Conservation (phyloP, 2,888 invertebrate genomes). For the Hylaea fasciaria region DNA sequence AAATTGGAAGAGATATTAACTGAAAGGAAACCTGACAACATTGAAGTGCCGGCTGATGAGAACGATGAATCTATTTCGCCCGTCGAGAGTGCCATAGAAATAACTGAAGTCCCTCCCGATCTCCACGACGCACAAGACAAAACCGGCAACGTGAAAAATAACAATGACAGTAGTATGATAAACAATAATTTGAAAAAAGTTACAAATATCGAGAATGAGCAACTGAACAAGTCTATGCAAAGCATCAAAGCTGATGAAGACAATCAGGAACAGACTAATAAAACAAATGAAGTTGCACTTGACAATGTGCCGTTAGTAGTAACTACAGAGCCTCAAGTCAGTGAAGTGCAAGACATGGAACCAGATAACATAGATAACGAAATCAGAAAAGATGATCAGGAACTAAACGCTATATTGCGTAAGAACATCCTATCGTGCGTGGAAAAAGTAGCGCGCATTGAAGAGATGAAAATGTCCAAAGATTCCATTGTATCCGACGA, state of each 20-base stretch:
- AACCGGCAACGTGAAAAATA: conserved; percentile 55
- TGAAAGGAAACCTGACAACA: conserved; percentile 67
- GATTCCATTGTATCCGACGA: conserved; percentile 59
- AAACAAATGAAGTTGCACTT: conserved; percentile 40
- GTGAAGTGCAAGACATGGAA: conserved; percentile 21
- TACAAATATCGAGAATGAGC: conserved; percentile 78
- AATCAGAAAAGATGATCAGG: conserved; percentile 60
- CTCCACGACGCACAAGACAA: conserved; percentile 51
- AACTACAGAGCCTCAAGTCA: conserved; percentile 1
- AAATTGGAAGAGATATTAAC: conserved; percentile 86
- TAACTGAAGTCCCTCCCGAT: conserved; percentile 38
- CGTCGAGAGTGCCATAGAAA: conserved; percentile 41
- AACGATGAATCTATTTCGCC: conserved; percentile 42
- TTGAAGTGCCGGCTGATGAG: conserved; percentile 68
- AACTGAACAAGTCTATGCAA: conserved; percentile 72
- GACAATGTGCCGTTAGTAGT: conserved; percentile 31
- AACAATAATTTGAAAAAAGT: conserved; percentile 75
- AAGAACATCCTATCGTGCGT: conserved; percentile 78
- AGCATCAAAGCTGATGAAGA: conserved; percentile 58
- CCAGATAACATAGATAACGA: conserved; percentile 57
- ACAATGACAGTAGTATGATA: conserved; percentile 53
- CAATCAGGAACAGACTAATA: conserved; percentile 46
- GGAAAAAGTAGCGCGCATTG: conserved; percentile 76
- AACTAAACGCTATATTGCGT: conserved; percentile 69
- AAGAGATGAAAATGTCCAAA: conserved; percentile 73